Evolutionary conservation across 2,113 vertebrate species (phyloP).

Genomic region (Scomber scombrus): DNA sequence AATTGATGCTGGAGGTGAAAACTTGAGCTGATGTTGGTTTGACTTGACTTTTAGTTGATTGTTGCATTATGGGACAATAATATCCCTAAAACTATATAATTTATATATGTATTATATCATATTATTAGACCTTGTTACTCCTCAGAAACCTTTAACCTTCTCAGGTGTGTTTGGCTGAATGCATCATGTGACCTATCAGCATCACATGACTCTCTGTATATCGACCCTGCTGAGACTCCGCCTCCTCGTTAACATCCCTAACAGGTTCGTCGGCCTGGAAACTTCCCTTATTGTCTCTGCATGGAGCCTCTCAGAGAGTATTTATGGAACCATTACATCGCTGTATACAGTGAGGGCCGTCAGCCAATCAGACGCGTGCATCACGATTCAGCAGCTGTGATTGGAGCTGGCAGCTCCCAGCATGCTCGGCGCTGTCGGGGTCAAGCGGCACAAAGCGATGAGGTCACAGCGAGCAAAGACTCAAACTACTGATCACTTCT

Average conservation of each 20-base stretch:
- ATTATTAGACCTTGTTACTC: too few species aligned
- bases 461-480: constrained; percentile 1
- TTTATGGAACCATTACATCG: neutral
- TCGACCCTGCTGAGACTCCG: constrained; percentile 1
- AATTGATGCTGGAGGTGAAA: too few species aligned
- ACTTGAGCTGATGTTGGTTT: too few species aligned
- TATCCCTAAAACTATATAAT: too few species aligned
- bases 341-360: neutral
- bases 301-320: neutral
- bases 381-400: constrained; percentile 41
- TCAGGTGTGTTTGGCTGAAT: too few species aligned
- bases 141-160: too few species aligned
- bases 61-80: too few species aligned
- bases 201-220: too few species aligned
- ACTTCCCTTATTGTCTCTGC: constrained; percentile 45
- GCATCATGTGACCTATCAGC: too few species aligned
- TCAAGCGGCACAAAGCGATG: constrained; percentile 3
- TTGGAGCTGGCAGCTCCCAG: constrained; percentile 51
- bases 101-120: too few species aligned
- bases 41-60: too few species aligned
- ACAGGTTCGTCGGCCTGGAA: constrained; percentile 42
- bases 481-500: too few species aligned
- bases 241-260: constrained; percentile 50
- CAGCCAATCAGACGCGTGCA: neutral
- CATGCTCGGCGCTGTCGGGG: neutral